Evolutionary conservation across 2,888 invertebrate genomes (phyloP), one percentile per base, ranked within the genome.

Genomic region (Caenorhabditis zanzibari): DNA sequence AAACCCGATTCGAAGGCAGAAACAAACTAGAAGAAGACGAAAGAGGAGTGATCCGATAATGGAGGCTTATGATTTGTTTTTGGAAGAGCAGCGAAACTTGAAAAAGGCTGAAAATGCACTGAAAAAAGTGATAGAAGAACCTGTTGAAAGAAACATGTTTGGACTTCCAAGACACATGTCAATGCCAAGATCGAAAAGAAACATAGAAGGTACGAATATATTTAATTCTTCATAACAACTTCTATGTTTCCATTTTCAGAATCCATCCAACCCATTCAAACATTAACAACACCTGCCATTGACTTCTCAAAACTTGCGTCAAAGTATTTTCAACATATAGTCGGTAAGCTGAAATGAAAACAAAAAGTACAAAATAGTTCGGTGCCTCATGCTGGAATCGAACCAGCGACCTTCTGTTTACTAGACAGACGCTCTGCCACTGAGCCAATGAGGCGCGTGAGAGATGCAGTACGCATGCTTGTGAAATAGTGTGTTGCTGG

Each of bases 371-470:
- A 59, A 79, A 79, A 83, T 74, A 74, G 16, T 66, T 79, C 82
- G 69, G 82, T 83, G 86, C 86, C 86, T 85, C 86, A 87, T 86
- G 88, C 86, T 88, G 87, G 89, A 87, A 89, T 89, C 86, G 88
- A 89, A 89, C 89, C 89, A 87, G 87, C 87, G 89, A 90, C 90
- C 90, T 90, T 90, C 89, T 88, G 90, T 89, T 89, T 89, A 90
- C 89, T 86, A 89, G 89, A 89, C 89, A 88, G 88, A 90, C 89
- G 90, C 90, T 89, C 90, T 89, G 88, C 89, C 88, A 86, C 88
- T 89, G 88, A 89, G 89, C 89, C 87, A 89, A 87, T 84, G 87
- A 88, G 82, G 82, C 82, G 64, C 35, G 19, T 26, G 52, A n/a
- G 10, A 61, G 52, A 63, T 26, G 9, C 1, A 22, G 6, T 22